Percentiles rank a stretch among this genome's conserved stretches.
Evolutionary conservation across 2,888 invertebrate genomes (phyloP).

Genomic region (Diploptera punctata): DNA sequence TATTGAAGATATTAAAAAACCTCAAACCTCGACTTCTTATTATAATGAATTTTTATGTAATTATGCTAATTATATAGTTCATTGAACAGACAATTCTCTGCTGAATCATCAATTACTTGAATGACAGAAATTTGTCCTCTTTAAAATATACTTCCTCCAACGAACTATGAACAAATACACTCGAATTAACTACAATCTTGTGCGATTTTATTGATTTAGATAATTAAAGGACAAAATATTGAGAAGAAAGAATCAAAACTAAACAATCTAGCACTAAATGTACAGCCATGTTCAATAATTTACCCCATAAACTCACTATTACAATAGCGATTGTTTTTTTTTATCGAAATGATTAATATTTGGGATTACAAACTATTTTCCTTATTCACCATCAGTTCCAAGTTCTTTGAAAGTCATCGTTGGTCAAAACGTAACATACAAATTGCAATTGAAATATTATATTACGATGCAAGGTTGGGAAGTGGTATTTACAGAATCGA

Average conservation of each 20-base stretch:
- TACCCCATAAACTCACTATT: no score
- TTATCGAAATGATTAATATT: no score
- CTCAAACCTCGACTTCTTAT: conserved; percentile 13
- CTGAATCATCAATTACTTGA: no score
- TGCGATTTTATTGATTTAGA: conserved; percentile 36
- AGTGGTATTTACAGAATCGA: no score
- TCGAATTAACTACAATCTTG: conserved; percentile 38
- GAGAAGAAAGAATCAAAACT: conserved; percentile 25
- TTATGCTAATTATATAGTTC: neutral
- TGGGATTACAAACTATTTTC: no score
- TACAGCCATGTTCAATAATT: conserved; percentile 34
- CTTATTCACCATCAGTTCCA: no score
- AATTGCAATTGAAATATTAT: no score
- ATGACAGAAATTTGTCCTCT: neutral
- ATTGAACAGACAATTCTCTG: neutral
- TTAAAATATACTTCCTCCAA: conserved; percentile 11
- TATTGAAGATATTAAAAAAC: conserved; percentile 23
- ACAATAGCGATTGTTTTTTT: no score
- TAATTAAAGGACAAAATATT: conserved; percentile 30
- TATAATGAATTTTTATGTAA: conserved; percentile 8
- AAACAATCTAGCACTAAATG: conserved; percentile 25
- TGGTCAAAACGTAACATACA: no score
- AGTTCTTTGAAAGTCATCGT: no score
- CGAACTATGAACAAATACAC: conserved; percentile 39
- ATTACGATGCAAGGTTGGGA: no score